phyloP scores from a whole-genome alignment of 1,140 invertebrate species.

The Drosophila kanapiae region DNA sequence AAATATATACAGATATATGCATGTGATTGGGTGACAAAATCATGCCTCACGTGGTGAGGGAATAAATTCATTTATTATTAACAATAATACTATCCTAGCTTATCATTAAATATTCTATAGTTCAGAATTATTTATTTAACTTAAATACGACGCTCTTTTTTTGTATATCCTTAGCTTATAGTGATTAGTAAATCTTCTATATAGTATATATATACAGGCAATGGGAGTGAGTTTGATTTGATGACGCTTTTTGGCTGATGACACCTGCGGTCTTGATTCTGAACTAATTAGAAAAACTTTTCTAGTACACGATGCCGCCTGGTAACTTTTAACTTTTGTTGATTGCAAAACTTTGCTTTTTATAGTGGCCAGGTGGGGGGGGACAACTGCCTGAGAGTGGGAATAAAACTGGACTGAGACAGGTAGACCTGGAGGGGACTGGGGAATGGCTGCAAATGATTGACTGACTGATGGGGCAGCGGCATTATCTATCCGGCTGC shows the following conservation, averaged over 20 bases:
- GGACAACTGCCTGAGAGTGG: background rate
- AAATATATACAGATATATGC: background rate
- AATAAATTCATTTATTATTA: no score
- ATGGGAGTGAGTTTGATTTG: constrained; percentile 28
- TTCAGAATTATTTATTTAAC: background rate
- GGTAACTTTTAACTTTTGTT: constrained; percentile 75
- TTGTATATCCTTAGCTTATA: background rate
- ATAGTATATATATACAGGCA: background rate
- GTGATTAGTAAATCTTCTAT: background rate
- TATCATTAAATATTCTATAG: no score
- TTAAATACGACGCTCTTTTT: background rate
- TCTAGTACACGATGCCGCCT: constrained; percentile 40
- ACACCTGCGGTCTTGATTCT: constrained; percentile 46
- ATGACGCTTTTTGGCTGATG: constrained; percentile 45
- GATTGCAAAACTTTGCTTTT: constrained; percentile 79
- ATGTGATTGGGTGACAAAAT: background rate
- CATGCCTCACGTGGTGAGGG: background rate
- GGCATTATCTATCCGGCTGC: constrained; percentile 49
- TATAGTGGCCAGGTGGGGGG: constrained; percentile 19
- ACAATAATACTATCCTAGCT: background rate
- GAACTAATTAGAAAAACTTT: constrained; percentile 78
- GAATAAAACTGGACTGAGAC: background rate
- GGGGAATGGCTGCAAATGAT: constrained; percentile 28
- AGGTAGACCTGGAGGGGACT: no score
- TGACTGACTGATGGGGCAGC: constrained; percentile 65